Percentiles rank a stretch among this genome's conserved stretches.
These are phyloP conservation scores for Takifugu ocellatus DNA, from an alignment of 2,797 vertebrate species.

Conservation along the genomic window DNA sequence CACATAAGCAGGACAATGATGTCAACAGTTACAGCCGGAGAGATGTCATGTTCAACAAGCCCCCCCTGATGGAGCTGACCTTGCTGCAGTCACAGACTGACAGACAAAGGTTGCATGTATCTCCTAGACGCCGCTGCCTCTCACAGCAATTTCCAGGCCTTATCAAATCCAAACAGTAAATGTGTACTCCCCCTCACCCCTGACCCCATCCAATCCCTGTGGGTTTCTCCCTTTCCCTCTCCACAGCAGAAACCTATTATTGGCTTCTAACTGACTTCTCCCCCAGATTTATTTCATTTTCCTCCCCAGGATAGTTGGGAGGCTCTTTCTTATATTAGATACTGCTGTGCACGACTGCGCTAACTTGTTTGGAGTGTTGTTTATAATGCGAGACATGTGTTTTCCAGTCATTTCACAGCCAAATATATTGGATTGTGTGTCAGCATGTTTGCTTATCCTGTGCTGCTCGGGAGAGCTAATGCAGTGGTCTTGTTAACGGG, in stretches of 20 bases:
- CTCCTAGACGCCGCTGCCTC: constrained; percentile 42
- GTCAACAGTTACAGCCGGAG: constrained; percentile 38
- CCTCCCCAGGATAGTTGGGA: constrained; percentile 21
- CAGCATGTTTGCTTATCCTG: constrained; percentile 43
- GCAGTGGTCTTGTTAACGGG: constrained; percentile 61
- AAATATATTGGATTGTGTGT: constrained; percentile 19
- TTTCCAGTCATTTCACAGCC: constrained; percentile 41
- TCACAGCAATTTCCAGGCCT: constrained; percentile 53
- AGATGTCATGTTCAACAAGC: constrained; percentile 24
- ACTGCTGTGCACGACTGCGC: constrained; percentile 16
- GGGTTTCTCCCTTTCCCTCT: constrained; percentile 36
- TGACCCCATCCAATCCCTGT: constrained; percentile 46
- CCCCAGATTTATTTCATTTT: constrained; percentile 40
- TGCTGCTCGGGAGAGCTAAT: constrained; percentile 53
- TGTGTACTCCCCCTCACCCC: constrained; percentile 35
- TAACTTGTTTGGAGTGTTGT: constrained; percentile 23
- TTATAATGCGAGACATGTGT: constrained; percentile 31
- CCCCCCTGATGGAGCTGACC: constrained; percentile 19
- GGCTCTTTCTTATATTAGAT: constrained; percentile 14
- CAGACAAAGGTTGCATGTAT: constrained; percentile 26
- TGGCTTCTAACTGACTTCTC: constrained; percentile 40
- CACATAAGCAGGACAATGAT: constrained; percentile 16
- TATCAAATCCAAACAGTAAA: constrained; percentile 63
- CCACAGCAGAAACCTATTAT: constrained; percentile 51
- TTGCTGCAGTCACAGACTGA: constrained; percentile 33